Base-by-base conservation (phyloP, 2,113 vertebrate genomes). In the Arizona elegans region DNA sequence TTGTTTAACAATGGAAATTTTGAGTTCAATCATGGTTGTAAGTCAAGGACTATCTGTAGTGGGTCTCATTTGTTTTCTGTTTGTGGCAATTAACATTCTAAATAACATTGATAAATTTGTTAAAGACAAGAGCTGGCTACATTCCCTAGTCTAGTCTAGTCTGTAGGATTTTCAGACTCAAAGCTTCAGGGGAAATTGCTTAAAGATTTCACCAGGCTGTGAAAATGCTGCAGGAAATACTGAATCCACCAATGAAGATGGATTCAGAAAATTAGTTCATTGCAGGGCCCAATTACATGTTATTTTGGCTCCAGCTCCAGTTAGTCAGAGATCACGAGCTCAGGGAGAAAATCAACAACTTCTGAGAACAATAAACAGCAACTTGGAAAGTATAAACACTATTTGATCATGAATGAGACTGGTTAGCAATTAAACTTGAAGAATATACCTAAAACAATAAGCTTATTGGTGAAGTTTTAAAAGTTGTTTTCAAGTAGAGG, bases 321-420 rank as follows among this genome's bases (percentile, higher is more conserved):
- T 86, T 91, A 91, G 53, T 91, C 75, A 43, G 85, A 91, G 90
- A 58, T 56, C 53, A 91, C 43, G 38, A 86, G 53, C 54, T 47
- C 53, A 50, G 54, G 7, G 47, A 91, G 13, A 43, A 86, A 86
- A 19, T 58, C 43, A 56, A 10, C 33, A 91, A 24, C 43, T 38
- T 26, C 12, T 56, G 33, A 85, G 54, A 86, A 91, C 89, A 91
- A 86, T 91, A 58, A 86, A 50, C 75, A 43, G n/a, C 75, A 86
- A 56, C 53, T 86, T 58, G 86, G 33, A 47, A 47, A 56, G 23
- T 50, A 29, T 91, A 91, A 91, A 86, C 23, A 58, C 26, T 81
- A 91, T 91, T 90, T 55, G 50, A 53, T 91, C 90, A 91, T 91
- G 70, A 91, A 15, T 91, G 11, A 81, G 70, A 26, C 90, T 58